Evolutionary conservation across 1,140 invertebrate species (phyloP).

Genomic region (Sogatella furcifera): DNA sequence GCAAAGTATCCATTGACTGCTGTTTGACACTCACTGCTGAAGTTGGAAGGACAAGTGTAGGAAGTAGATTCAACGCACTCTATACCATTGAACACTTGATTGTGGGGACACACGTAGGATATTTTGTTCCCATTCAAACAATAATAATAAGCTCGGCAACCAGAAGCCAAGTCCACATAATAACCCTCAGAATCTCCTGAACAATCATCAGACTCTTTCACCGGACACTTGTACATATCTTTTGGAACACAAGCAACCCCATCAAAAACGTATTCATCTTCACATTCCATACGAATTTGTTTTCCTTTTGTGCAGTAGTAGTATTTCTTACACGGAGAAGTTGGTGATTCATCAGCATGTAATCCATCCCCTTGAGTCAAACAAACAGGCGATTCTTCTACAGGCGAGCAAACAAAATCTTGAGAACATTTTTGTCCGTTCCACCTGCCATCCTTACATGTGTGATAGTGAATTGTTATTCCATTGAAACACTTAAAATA

Average conservation of each 20-base stretch:
- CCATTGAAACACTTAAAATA: conserved; percentile 29
- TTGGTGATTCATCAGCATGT: conserved; percentile 12
- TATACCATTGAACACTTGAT: conserved; percentile 41
- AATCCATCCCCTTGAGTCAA: conserved; percentile 15
- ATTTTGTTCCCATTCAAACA: conserved; percentile 41
- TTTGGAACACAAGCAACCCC: conserved; percentile 34
- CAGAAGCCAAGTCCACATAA: conserved; percentile 40
- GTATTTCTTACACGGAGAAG: conserved; percentile 37
- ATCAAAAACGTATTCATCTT: conserved; percentile 35
- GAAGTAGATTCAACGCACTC: conserved; percentile 34
- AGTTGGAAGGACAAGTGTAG: conserved; percentile 34
- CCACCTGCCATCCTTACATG: conserved; percentile 28
- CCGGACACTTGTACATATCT: conserved; percentile 34
- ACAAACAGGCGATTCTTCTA: conserved; percentile 29
- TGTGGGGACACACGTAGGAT: conserved; percentile 40
- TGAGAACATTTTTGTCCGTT: conserved; percentile 30
- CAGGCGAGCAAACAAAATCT: conserved; percentile 33
- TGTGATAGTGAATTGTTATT: conserved; percentile 21
- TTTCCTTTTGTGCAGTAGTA: conserved; percentile 36
- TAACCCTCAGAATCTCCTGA: conserved; percentile 40
- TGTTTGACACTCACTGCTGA: conserved; percentile 35
- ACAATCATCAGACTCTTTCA: conserved; percentile 37
- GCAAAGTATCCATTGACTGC: conserved; percentile 42
- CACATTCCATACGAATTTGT: conserved; percentile 34
- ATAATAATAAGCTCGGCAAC: conserved; percentile 45